phyloP scores from a whole-genome alignment of 2,797 vertebrate genomes.

The Sitta carolinensis region DNA sequence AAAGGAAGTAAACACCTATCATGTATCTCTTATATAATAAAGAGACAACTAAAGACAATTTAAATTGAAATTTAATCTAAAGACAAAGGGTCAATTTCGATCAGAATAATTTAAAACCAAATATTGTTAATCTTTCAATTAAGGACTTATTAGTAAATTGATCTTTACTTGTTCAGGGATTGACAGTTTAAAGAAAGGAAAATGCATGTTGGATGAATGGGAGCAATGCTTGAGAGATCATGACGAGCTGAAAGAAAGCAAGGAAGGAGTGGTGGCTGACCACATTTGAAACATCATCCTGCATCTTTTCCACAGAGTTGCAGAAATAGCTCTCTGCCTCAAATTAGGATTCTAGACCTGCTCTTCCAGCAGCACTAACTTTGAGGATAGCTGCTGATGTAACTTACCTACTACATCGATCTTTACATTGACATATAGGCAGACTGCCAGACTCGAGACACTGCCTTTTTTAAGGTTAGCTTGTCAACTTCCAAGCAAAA shows the following conservation, averaged over 20 bases:
- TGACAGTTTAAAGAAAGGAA: neutral
- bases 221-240: neutral
- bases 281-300: neutral
- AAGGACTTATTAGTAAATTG: neutral
- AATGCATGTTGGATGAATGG: neutral
- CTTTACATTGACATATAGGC: neutral
- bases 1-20: neutral
- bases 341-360: neutral
- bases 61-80: neutral
- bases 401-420: neutral
- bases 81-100: neutral
- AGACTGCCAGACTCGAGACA: neutral
- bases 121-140: neutral
- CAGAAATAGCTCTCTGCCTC: neutral
- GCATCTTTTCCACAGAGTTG: neutral
- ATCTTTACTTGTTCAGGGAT: neutral
- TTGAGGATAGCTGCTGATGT: neutral
- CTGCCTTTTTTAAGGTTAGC: neutral
- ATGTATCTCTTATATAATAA: neutral
- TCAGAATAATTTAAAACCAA: neutral
- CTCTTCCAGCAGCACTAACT: neutral
- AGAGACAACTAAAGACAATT: neutral
- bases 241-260: neutral
- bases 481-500: conserved; percentile 43
- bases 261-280: neutral